Evolutionary conservation across 2,888 invertebrate species (phyloP), one percentile per base, ranked within the genome.

Genomic region (Chydorus sphaericus): DNA sequence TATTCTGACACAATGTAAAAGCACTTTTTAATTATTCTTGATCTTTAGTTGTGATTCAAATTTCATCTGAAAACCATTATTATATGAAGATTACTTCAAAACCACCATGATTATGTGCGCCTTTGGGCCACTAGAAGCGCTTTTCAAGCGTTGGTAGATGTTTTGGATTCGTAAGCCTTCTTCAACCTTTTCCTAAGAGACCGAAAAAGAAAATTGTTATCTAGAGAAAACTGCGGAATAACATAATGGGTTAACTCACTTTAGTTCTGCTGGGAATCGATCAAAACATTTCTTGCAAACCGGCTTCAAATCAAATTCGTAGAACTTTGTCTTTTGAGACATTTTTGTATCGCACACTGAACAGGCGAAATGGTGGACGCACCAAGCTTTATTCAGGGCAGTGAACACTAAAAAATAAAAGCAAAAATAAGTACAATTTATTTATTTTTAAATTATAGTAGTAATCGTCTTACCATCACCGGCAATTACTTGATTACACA

Each of bases 211-310:
- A n/a, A n/a, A n/a, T n/a, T n/a, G n/a, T n/a, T n/a, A n/a, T n/a
- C n/a, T n/a, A n/a, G n/a, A n/a, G n/a, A n/a, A n/a, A n/a, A n/a
- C n/a, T n/a, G n/a, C n/a, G n/a, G n/a, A n/a, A n/a, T n/a, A n/a
- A n/a, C n/a, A n/a, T n/a, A n/a, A n/a, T n/a, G n/a, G n/a, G n/a
- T n/a, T n/a, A n/a, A n/a, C n/a, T n/a, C n/a, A n/a, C n/a, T n/a
- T n/a, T n/a, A n/a, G 74, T 72, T 99, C 98, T 36, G 80, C 77
- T 1, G 98, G 98, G 71, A 98, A 91, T 67, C 83, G 85, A 66
- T 98, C 97, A 71, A 96, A 97, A 72, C 98, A 99, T 66, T 91
- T 88, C 73, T 97, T 94, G 75, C 98, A 98, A 11, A 91, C 93
- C 31, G 98, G 98, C 67, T 93, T 90, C 73, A 96, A 81, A 73